phyloP scores from a whole-genome alignment of 2,888 invertebrate species.

The Lasioglossum lativentre region DNA sequence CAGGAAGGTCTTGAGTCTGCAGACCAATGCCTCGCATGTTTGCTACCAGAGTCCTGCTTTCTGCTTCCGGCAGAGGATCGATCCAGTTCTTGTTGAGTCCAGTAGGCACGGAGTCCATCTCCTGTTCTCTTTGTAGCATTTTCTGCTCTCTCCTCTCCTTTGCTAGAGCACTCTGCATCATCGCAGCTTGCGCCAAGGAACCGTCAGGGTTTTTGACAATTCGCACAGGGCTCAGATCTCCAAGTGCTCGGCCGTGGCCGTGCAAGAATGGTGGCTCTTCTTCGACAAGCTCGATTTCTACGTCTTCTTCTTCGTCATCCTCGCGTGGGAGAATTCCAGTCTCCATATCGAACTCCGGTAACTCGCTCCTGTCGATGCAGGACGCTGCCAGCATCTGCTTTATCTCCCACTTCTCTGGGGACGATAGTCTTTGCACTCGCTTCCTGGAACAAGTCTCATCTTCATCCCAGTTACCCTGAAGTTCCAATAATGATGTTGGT shows the following conservation, averaged over 20 bases:
- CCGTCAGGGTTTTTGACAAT: conserved; percentile 99
- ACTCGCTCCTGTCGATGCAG: conserved; percentile 88
- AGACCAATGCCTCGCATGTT: conserved; percentile 94
- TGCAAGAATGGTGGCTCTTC: conserved; percentile 99
- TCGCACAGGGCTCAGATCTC: conserved; percentile 96
- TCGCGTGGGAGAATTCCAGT: conserved; percentile 96
- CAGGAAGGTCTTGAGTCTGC: conserved; percentile 96
- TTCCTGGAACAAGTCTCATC: conserved; percentile 93
- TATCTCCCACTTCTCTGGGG: conserved; percentile 99
- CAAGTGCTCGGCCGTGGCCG: conserved; percentile 95
- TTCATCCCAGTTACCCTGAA: conserved; percentile 88
- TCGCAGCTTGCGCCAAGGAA: conserved; percentile 98
- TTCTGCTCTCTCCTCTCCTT: conserved; percentile 98
- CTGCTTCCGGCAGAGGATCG: conserved; percentile 96
- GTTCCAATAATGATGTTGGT: conserved; percentile 87
- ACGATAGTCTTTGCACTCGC: conserved; percentile 95
- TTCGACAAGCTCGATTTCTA: conserved; percentile 99
- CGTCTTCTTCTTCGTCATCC: conserved; percentile 97
- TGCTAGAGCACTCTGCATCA: conserved; percentile 99
- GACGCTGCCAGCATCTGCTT: conserved; percentile 89
- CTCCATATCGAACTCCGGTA: conserved; percentile 99
- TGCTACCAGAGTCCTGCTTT: conserved; percentile 90
- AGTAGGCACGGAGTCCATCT: conserved; percentile 93
- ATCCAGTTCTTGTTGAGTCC: conserved; percentile 97
- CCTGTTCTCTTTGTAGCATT: conserved; percentile 97